Base-by-base conservation (phyloP, 2,113 vertebrate species). In the Sinocyclocheilus anophthalmus region DNA sequence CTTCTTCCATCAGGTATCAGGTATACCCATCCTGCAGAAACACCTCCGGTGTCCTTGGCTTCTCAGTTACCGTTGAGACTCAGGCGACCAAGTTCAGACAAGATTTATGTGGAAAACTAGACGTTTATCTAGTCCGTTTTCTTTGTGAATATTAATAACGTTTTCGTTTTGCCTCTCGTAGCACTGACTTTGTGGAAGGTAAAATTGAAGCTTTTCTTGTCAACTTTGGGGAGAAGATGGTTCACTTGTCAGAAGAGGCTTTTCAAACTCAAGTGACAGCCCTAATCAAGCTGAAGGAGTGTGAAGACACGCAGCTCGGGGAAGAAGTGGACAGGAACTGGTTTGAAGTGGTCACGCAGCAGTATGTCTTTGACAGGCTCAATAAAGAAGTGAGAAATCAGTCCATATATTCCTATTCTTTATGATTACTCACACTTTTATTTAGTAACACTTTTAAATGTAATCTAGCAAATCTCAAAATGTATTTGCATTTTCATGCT, bases 281-380 rank as follows among this genome's bases (percentile, higher is more conserved):
- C 45, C 95, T 99, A 81, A 96, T 99, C 92, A 97, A 99, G 92
- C 95, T 98, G 86, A 99, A 99, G 92, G 96, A 98, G 90, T 97
- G 97, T 0, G 97, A 99, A 91, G 98, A 99, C 72, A 96, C 97
- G 0, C 96, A 99, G 86, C 96, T 99, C 9, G 97, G 97, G 1
- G 97, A 99, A 90, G 98, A 99, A 90, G 98, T 99, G 57, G 97
- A 98, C 89, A 95, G 98, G 76, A 98, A 99, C 95, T 99, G 98
- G 98, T 96, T 95, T 0, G 98, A 99, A 92, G 97, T 99, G 5
- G 94, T 97, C 86, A 99, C 97, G 0, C 97, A 98, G 93, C 97
- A 99, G 90, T 98, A 98, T 82, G 90, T 99, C 81, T 99, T 99
- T 9, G 94, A 97, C 90, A 93, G 98, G 79, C 95, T 98, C 45